phyloP scores from a whole-genome alignment of 2,113 vertebrate genomes.

The Hucho hucho region DNA sequence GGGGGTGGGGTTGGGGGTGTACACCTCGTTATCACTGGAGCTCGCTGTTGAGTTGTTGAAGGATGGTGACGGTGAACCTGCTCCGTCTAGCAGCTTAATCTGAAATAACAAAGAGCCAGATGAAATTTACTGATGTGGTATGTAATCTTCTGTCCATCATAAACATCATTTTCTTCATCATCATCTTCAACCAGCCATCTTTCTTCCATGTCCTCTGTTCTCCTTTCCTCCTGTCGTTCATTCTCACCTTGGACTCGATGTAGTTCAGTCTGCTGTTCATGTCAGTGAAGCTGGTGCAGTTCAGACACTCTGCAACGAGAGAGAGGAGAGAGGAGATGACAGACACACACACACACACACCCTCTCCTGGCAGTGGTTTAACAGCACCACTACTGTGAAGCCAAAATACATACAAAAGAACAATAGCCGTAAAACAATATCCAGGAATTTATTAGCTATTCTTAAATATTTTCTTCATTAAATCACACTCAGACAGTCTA shows the following conservation, averaged over 20 bases:
- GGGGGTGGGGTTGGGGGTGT: conserved; percentile 54
- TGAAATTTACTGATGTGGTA: too few species aligned
- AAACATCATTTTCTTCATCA: not conserved
- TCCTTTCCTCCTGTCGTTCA: not conserved
- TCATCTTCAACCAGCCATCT: not conserved
- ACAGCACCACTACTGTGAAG: conserved; percentile 13
- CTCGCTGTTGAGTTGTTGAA: conserved; percentile 72
- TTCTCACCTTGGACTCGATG: conserved; percentile 85
- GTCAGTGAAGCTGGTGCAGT: conserved; percentile 84
- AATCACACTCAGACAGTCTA: conserved; percentile 51
- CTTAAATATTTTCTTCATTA: conserved; percentile 32
- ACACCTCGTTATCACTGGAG: conserved; percentile 78
- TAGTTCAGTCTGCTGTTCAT: conserved; percentile 83
- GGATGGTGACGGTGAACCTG: conserved; percentile 33
- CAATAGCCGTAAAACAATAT: conserved; percentile 42
- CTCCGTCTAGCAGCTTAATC: conserved; percentile 80
- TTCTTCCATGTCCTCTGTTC: not conserved
- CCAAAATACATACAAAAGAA: conserved; percentile 48
- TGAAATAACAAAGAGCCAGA: conserved; percentile 45
- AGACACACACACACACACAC: not conserved
- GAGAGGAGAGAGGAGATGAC: conserved; percentile 16
- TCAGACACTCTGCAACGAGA: conserved; percentile 84
- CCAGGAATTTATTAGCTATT: conserved; percentile 44
- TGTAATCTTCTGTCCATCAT: not conserved
- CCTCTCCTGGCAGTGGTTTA: conserved; percentile 18